Base-by-base conservation (phyloP, 2,888 invertebrate genomes). In the Junonia oenone region DNA sequence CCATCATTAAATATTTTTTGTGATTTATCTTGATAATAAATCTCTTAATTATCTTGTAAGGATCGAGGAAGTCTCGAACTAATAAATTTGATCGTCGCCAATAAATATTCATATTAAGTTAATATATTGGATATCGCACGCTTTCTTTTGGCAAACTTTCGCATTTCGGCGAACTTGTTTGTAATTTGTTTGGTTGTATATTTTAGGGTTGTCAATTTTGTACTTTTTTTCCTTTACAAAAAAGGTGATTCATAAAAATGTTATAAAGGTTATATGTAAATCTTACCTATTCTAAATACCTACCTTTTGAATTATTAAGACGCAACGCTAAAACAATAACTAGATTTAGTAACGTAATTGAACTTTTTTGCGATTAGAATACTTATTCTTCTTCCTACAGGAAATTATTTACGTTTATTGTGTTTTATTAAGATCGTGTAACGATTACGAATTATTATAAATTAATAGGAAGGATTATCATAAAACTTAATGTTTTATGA, bases 81-180 rank as follows among this genome's bases (percentile, higher is more conserved):
- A 55, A 78, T 83, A 82, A 81, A 83, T 83, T 66, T 59, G 48
- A 35, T 62, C 59, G 77, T 74, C 73, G 63, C 59, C 65, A 73
- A 84, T 84, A 83, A 85, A 85, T 86, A 80, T 76, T 37, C 29
- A 79, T 81, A 73, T 72, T 71, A 72, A 72, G 37, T 45, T 56
- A 73, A 76, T 78, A 75, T 76, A 68, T 70, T 75, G 75, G 78
- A 68, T 75, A 75, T 72, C 71, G 64, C 67, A 65, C 67, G 68
- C 63, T 70, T 66, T 71, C 69, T 68, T 71, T 83, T 81, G 72
- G 72, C 64, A 64, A 70, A 70, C 68, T 73, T 75, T 75, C 63
- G 60, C 66, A 68, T 64, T 87, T 85, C 85, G 78, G 69, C 78
- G 86, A 83, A 88, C 69, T 74, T 76, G 79, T 79, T 68, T 58